phyloP scores from a whole-genome alignment of 2,113 vertebrate species.

The Sigmodon hispidus region DNA sequence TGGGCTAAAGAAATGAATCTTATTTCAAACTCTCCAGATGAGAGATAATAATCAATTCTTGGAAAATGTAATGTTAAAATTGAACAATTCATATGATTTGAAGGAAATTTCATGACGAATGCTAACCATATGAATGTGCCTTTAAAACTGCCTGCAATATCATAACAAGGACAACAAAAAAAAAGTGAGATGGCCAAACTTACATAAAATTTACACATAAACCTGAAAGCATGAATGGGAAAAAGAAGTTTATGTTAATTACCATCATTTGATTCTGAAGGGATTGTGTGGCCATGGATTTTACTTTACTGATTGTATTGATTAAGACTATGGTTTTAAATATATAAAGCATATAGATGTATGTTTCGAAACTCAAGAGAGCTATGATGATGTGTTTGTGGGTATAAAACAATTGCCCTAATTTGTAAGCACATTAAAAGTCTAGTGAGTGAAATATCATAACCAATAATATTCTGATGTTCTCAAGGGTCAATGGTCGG shows the following conservation, averaged over 20 bases:
- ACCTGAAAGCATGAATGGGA: not conserved
- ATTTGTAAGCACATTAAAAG: not conserved
- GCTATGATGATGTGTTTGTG: not conserved
- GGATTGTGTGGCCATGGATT: not conserved
- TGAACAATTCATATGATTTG: slow-evolving; percentile 41
- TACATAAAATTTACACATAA: not conserved
- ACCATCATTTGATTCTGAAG: not conserved
- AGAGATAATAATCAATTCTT: not conserved
- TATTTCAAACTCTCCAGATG: not conserved
- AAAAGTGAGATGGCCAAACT: not conserved
- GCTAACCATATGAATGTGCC: not conserved
- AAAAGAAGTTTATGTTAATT: not conserved
- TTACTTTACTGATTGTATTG: not conserved
- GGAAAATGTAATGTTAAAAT: not conserved
- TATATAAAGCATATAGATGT: not conserved
- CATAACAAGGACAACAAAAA: not conserved
- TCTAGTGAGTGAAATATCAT: not conserved
- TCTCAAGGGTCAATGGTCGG: not conserved
- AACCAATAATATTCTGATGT: not conserved
- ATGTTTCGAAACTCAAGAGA: not conserved
- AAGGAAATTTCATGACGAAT: not conserved
- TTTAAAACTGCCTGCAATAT: not conserved
- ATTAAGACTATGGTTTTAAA: not conserved
- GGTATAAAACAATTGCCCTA: slow-evolving; percentile 2
- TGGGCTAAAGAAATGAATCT: not conserved